Percentiles rank a stretch among this genome's conserved stretches.
Evolutionary conservation across 2,888 invertebrate species (phyloP).

Genomic region (Melanophora roralis): DNA sequence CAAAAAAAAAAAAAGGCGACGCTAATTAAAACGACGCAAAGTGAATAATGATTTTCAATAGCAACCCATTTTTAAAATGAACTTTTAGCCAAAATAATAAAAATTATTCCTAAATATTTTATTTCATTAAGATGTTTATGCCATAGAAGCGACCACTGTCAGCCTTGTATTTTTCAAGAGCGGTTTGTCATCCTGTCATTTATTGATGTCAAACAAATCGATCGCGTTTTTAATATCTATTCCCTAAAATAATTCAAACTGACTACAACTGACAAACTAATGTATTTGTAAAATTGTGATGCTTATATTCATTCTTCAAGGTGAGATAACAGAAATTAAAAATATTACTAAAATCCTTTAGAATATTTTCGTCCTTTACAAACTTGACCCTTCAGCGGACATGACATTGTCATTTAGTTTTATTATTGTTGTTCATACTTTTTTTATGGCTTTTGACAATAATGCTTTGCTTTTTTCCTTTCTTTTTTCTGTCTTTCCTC

Average conservation of each 20-base stretch:
- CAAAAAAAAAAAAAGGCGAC: too few species aligned
- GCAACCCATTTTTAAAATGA: too few species aligned
- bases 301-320: not conserved
- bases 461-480: slow-evolving; percentile 3
- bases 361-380: not conserved
- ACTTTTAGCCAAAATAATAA: too few species aligned
- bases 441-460: slow-evolving; percentile 51
- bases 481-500: not conserved
- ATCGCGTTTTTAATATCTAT: not conserved
- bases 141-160: too few species aligned
- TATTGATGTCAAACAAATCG: not conserved
- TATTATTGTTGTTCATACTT: slow-evolving; percentile 48
- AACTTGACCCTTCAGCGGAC: slow-evolving; percentile 26
- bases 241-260: not conserved
- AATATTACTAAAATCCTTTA: too few species aligned
- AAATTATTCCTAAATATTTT: too few species aligned
- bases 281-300: not conserved
- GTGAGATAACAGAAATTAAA: too few species aligned
- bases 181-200: slow-evolving; percentile 10
- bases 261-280: not conserved
- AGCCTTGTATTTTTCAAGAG: slow-evolving; percentile 14
- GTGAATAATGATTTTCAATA: too few species aligned
- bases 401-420: slow-evolving; percentile 54
- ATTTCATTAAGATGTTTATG: too few species aligned
- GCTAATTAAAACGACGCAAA: too few species aligned